Percentiles rank a stretch among this genome's conserved stretches.
phyloP scores from a whole-genome alignment of 2,888 invertebrate genomes.

The Melangyna quadrimaculata region DNA sequence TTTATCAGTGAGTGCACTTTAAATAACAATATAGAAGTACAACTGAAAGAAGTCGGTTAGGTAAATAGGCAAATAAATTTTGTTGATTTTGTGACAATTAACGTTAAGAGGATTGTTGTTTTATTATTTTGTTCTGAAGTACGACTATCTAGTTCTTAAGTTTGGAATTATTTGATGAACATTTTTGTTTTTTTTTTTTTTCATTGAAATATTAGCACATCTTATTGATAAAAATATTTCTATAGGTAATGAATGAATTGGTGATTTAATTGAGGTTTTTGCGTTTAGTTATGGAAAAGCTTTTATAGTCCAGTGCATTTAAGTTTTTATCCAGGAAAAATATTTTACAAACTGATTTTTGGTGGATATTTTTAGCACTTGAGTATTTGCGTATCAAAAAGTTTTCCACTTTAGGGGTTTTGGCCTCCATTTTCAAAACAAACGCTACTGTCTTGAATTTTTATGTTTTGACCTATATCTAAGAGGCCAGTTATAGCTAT shows the following conservation, averaged over 20 bases:
- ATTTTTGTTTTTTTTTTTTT: neutral
- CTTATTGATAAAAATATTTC: neutral
- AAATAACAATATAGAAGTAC: neutral
- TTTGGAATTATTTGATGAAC: neutral
- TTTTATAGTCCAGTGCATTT: too few species aligned
- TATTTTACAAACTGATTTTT: too few species aligned
- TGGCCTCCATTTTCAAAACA: too few species aligned
- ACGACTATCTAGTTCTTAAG: neutral
- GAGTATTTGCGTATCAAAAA: too few species aligned
- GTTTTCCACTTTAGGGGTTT: too few species aligned
- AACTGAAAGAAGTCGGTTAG: neutral
- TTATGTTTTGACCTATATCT: too few species aligned
- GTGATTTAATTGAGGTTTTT: neutral
- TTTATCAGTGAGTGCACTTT: conserved; percentile 10
- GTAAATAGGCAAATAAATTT: neutral
- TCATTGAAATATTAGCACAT: neutral
- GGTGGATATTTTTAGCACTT: too few species aligned
- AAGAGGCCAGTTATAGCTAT: too few species aligned
- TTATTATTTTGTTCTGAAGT: neutral
- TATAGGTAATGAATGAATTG: neutral
- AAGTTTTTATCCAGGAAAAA: too few species aligned
- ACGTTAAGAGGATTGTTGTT: conserved; percentile 8
- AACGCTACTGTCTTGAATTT: too few species aligned
- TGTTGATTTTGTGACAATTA: neutral
- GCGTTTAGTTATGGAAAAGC: too few species aligned